These are phyloP conservation scores for Drosophila yooni DNA, from an alignment of 2,888 invertebrate species.

Conservation along the genomic window DNA sequence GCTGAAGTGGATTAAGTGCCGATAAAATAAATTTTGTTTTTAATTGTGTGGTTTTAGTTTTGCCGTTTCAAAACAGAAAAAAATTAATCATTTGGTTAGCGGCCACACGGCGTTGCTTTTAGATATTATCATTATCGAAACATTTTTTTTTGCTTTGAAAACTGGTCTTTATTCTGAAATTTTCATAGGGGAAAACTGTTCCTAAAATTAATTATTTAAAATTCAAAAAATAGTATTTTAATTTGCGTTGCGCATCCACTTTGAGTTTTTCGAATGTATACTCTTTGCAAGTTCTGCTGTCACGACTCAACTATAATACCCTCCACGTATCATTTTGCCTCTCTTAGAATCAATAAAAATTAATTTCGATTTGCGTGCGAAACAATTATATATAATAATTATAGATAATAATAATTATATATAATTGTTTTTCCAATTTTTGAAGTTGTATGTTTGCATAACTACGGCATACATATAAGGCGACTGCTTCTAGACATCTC, in stretches of 20 bases:
- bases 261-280: background rate
- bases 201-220: background rate
- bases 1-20: background rate
- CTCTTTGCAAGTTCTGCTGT: background rate
- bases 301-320: background rate
- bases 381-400: background rate
- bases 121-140: background rate
- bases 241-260: background rate
- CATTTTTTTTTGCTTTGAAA: background rate
- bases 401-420: background rate
- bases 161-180: background rate
- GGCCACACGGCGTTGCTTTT: background rate
- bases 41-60: background rate
- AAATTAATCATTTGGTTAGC: too few species aligned
- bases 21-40: background rate
- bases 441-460: background rate
- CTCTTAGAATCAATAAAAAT: background rate
- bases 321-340: background rate
- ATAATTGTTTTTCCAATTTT: background rate
- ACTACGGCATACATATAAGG: background rate
- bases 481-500: background rate
- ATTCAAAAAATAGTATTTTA: accelerated
- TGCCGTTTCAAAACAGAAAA: too few species aligned
- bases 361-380: background rate
- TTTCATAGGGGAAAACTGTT: background rate